Base-by-base conservation (phyloP, 2,888 invertebrate species). In the Yponomeuta malinellus region DNA sequence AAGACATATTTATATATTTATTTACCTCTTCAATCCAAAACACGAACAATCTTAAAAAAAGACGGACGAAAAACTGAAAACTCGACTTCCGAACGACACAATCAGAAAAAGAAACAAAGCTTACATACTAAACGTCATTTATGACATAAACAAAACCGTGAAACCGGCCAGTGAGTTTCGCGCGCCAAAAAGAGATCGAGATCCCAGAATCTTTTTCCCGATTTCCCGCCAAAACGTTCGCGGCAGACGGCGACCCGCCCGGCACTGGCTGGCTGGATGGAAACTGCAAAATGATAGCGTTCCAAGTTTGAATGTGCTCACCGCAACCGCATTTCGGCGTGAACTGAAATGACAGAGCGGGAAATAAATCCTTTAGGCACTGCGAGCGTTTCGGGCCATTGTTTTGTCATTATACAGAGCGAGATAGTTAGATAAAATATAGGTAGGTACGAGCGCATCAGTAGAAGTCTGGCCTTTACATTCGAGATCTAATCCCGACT, bases 261-360 rank as follows among this genome's bases (percentile, higher is more conserved):
- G 15, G 4, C 37, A 67, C 67, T 67, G 67, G 67, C 67, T 12
- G 67, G 67, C 29, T 31, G 65, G 29, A 64, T 64, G 67, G 48
- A 23, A 68, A 52, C 52, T 68, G 68, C 31, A 31, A 68, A 70
- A 70, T 63, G 70, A 70, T 70, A 70, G 43, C 63, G 70, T 70
- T 63, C 63, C 70, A 70, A 70, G 69, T 69, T 69, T 69, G 63
- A 69, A 71, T 70, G 75, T 72, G 43, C 72, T 37, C 76, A 71
- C 76, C 80, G 78, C 81, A 80, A 81, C 81, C 81, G 77, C 81
- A 75, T 79, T 82, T 77, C 78, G 76, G 77, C 78, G 77, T 80
- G 76, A 72, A 70, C 72, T 75, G 70, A 72, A 52, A 74, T 74
- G 73, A 77, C 82, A 80, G 73, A 74, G 74, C 75, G 75, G 52